Evolutionary conservation across 2,113 vertebrate genomes (phyloP).

Genomic region (Manacus vitellinus): DNA sequence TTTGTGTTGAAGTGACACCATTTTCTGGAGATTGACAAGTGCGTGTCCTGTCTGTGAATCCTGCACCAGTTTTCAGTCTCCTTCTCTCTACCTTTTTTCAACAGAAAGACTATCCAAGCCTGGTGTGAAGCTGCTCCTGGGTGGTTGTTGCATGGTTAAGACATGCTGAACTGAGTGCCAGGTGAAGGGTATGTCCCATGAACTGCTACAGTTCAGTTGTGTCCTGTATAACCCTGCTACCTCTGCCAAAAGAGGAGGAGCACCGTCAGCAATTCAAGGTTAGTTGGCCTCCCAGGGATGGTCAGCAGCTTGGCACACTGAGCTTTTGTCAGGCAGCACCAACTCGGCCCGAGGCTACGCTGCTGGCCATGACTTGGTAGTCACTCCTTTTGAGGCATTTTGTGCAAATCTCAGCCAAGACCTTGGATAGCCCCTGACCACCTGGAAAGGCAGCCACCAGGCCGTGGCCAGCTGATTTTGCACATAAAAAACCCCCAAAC

Average conservation of each 20-base stretch:
- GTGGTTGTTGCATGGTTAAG: background rate
- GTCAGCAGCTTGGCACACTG: background rate
- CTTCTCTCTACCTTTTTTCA: background rate
- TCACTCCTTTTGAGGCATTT: background rate
- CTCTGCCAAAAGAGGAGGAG: background rate
- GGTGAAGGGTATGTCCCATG: background rate
- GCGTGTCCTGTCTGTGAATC: background rate
- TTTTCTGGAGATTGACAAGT: background rate
- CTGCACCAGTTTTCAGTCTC: background rate
- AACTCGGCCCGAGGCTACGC: background rate
- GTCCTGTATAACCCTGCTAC: no score
- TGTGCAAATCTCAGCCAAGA: background rate
- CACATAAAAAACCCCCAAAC: background rate
- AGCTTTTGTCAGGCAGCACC: background rate
- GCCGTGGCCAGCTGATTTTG: background rate
- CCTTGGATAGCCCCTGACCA: background rate
- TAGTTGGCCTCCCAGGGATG: rapidly evolving
- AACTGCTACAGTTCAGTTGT: background rate
- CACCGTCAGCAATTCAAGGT: background rate
- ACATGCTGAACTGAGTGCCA: no score
- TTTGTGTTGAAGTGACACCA: background rate
- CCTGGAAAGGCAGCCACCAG: background rate
- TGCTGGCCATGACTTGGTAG: background rate
- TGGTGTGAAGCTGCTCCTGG: background rate
- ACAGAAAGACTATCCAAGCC: background rate